These are phyloP conservation scores for Leucosticte australis DNA, from an alignment of 2,113 vertebrate species.

Conservation along the genomic window DNA sequence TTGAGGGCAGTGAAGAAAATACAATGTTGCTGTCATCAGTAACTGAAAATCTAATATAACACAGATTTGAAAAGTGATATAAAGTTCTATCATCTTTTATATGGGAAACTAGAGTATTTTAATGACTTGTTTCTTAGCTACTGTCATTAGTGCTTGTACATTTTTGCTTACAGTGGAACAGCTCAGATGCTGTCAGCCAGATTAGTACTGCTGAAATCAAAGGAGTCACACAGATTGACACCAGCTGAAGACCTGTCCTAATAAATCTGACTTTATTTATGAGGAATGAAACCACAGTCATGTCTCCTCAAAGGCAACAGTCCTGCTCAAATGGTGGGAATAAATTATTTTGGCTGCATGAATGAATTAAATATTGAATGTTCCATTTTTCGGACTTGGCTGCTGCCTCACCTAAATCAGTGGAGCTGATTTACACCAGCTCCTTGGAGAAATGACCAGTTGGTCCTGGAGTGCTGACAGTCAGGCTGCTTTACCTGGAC, in stretches of 20 bases:
- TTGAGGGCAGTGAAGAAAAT: neutral
- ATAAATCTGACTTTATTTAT: constrained; percentile 11
- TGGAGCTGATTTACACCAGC: neutral
- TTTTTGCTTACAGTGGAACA: neutral
- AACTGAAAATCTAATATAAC: neutral
- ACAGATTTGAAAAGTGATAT: neutral
- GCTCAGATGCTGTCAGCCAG: neutral
- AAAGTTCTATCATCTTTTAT: neutral
- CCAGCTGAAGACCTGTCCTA: constrained; percentile 31
- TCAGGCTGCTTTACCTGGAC: neutral
- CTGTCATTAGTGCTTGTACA: neutral
- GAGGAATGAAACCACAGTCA: neutral
- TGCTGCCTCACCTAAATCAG: neutral
- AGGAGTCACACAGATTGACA: neutral
- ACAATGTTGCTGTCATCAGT: neutral
- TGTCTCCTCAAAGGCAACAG: neutral
- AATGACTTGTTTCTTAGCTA: neutral
- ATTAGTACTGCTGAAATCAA: neutral
- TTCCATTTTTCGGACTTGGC: neutral
- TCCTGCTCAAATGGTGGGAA: neutral
- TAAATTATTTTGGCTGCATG: neutral
- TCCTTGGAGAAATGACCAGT: neutral
- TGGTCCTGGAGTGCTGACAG: neutral
- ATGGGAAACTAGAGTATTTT: neutral
- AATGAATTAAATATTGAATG: neutral